Base-by-base conservation (phyloP, 1,140 invertebrate genomes). In the Epicauta chinensis region DNA sequence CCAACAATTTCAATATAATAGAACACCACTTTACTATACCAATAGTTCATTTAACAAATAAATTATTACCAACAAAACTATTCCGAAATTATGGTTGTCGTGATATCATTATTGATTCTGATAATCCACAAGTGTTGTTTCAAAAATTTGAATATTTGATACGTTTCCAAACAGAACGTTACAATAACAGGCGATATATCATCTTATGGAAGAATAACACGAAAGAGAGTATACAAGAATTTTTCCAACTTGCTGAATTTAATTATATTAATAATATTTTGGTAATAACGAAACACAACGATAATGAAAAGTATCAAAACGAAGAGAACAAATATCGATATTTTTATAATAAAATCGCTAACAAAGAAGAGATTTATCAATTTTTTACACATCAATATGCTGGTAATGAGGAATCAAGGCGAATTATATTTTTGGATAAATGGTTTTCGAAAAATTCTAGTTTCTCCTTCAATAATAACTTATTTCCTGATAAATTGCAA, bases 401-500 rank as follows among this genome's bases (percentile, higher is more conserved):
- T 5, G 45, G 49, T 9, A 36, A 16, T 4, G 38, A 39, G 7
- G 29, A 46, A 41, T 11, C 16, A 31, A 51, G 38, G 1, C 16
- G 51, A 30, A 16, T 34, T 1, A 11, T 17, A 38, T 10, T 58
- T 14, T 31, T 58, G 32, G 52, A 58, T 39, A 31, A 29, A 12
- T 58, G 56, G 56, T 58, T 43, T 38, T 38, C 37, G 0, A 11
- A 43, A 9, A 58, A 54, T 44, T 14, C 36, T 9, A 58, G 47
- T 40, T 58, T 51, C 35, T 5, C 41, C 7, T 43, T 38, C 16
- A 48, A 39, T 2, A 55, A 43, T 31, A 16, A 51, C 29, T 37
- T 58, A 23, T 58, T 50, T 17, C 56, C 56, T 0, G 38, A 58
- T 30, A 58, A 58, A 48, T 41, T 58, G 17, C 9, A 7, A 6